Base-by-base conservation (phyloP, 2,113 vertebrate genomes). In the Sorex fumeus region DNA sequence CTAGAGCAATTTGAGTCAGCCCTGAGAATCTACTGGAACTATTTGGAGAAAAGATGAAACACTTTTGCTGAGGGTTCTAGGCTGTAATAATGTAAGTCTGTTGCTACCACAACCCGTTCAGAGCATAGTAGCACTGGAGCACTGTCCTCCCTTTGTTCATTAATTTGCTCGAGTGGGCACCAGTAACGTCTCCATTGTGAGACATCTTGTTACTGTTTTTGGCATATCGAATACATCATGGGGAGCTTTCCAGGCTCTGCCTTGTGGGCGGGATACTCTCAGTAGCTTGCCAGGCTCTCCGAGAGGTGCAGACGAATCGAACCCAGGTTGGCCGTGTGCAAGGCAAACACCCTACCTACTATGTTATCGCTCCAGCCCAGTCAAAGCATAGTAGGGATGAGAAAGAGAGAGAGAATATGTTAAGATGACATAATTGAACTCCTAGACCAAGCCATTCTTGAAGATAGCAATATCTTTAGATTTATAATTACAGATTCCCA, bases 51-150 rank as follows among this genome's bases (percentile, higher is more conserved):
- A 81, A 84, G 19, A 15, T 34, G 84, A 40, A 53, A 53, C 83
- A 47, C 62, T 88, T 91, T 81, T n/a, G 27, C 3, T 45, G 62
- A 76, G 62, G 62, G 76, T 84, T 19, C 67, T n/a, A 47, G 36
- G 8, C 43, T 86, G 72, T 36, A 60, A 88, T 78, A 80, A 67
- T n/a, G 6, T 27, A 83, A 88, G 47, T 25, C 23, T 27, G 5
- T 57, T 83, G 62, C 25, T 77, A 30, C 50, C 43, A 64, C 34
- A 72, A 66, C 70, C 19, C 60, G 30, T 45, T 79, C 57, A 67
- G 70, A 84, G 53, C 53, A 81, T 89, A 92, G 66, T 34, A 15
- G 43, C n/a, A n/a, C n/a, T n/a, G n/a, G n/a, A n/a, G n/a, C n/a
- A n/a, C n/a, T n/a, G n/a, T n/a, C n/a, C n/a, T n/a, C n/a, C n/a